Base-by-base conservation (phyloP, 2,113 vertebrate genomes). In the Engraulis encrasicolus region DNA sequence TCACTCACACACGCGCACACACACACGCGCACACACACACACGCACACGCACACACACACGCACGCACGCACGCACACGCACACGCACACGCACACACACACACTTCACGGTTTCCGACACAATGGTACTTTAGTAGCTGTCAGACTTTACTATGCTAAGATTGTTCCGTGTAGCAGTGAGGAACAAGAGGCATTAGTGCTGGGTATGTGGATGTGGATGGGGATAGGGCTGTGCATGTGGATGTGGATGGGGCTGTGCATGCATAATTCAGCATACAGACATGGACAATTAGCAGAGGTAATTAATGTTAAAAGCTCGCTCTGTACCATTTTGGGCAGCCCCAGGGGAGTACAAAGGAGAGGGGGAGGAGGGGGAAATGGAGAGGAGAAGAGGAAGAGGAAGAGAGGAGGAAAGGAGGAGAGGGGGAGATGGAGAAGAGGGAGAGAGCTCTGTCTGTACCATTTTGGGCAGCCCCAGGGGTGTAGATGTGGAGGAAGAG, bases 211-310 rank as follows among this genome's bases (percentile, higher is more conserved):
- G n/a, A n/a, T n/a, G n/a, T n/a, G n/a, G n/a, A n/a, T n/a, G n/a
- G n/a, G n/a, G 54, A 48, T 80, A 48, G 50, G 50, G 81, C 36
- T 50, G 37, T n/a, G 6, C 50, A 71, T 88, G 82, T n/a, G n/a
- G n/a, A n/a, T n/a, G n/a, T n/a, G n/a, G 54, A 48, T 80, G 52
- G 50, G 50, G 81, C 36, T 50, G 37, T n/a, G 6, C 50, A 71
- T 88, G 82, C 78, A 78, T 80, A 86, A 86, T 79, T 79, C 82
- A 86, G 38, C 78, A 38, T 74, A 83, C 38, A 15, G 27, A 79
- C 54, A 84, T 17, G 58, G 66, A 78, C 71, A 78, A 83, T 81
- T 77, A 84, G 82, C 58, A 78, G 15, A 31, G 37, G 36, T 85
- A 79, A 86, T 86, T 83, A 81, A 85, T 81, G 58, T 79, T 83